Evolutionary conservation across 2,797 vertebrate species (phyloP).

Genomic region (Crax fasciolata): DNA sequence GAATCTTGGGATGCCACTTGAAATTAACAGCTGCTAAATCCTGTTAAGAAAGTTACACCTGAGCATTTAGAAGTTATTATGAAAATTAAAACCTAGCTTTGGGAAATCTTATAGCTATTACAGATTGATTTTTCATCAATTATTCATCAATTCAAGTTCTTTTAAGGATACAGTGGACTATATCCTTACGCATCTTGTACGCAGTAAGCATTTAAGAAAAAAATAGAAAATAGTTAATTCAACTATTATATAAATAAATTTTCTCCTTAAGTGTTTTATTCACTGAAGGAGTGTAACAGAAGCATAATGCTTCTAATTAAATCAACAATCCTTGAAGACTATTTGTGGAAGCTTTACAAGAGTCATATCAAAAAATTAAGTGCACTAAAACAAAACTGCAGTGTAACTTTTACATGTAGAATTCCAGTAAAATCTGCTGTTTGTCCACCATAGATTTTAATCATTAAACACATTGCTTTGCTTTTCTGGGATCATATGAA

Average conservation of each 20-base stretch:
- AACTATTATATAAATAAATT: too few species aligned
- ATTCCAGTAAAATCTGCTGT: not conserved
- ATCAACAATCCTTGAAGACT: fast-evolving
- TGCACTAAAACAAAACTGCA: not conserved
- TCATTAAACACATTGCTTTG: not conserved
- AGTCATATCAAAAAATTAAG: not conserved
- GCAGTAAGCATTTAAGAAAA: not conserved
- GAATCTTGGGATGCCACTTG: not conserved
- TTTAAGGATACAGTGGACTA: not conserved
- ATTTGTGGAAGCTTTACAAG: not conserved
- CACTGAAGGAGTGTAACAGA: not conserved
- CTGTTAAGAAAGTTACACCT: not conserved
- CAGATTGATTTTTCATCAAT: not conserved
- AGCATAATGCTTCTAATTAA: not conserved
- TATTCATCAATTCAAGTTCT: not conserved
- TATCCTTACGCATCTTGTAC: not conserved
- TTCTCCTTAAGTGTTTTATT: not conserved
- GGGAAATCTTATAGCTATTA: not conserved
- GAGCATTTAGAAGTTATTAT: not conserved
- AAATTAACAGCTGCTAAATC: not conserved
- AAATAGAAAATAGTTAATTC: not conserved
- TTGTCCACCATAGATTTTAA: not conserved
- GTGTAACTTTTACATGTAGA: not conserved
- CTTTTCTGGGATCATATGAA: not conserved
- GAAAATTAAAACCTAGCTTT: not conserved